These are phyloP conservation scores for Apodemus sylvaticus DNA, from an alignment of 2,113 vertebrate genomes.

Conservation along the genomic window DNA sequence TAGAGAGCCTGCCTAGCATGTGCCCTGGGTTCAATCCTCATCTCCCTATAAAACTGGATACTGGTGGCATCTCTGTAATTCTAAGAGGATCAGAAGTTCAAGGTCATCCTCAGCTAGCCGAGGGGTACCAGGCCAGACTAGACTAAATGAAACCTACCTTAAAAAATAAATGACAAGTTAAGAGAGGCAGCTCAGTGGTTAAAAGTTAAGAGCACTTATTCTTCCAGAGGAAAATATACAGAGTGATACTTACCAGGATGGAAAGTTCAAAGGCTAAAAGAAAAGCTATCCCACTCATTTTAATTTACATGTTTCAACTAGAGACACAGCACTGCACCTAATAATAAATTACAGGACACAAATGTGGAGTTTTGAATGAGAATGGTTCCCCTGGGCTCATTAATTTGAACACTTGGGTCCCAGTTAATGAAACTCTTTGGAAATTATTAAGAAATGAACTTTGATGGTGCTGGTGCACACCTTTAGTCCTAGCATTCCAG, in stretches of 20 bases:
- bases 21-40: neutral
- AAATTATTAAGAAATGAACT: neutral
- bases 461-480: no score
- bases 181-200: neutral
- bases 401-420: neutral
- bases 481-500: no score
- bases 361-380: neutral
- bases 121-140: neutral
- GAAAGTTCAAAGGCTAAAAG: neutral
- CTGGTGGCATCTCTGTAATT: neutral
- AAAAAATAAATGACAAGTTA: neutral
- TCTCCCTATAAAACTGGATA: neutral
- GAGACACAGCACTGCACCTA: neutral
- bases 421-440: neutral
- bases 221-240: neutral
- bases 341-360: neutral
- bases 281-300: no score
- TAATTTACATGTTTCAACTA: neutral
- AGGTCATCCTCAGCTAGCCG: neutral
- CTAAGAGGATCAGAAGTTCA: neutral
- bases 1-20: neutral
- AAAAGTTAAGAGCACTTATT: neutral
- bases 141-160: no score
- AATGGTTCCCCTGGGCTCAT: neutral
- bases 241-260: neutral